Base-by-base conservation (phyloP, 2,113 vertebrate genomes). In the Montifringilla adamsi region DNA sequence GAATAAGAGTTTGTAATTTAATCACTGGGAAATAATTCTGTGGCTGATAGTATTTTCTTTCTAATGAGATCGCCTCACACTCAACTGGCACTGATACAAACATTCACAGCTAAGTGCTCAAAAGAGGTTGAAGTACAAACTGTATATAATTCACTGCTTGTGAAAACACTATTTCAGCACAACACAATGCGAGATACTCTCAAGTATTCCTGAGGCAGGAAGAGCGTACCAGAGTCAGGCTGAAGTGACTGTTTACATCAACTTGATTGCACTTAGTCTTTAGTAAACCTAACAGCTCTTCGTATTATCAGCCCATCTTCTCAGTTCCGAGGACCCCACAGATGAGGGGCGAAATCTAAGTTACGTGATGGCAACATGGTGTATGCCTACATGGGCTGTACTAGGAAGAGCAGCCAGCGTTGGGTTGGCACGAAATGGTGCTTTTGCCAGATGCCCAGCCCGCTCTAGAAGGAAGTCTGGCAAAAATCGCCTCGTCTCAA, bases 41-140 rank as follows among this genome's bases (percentile, higher is more conserved):
- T 92, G 80, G 84, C 96, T 96, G 93, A 88, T 97, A 94, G 96
- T 96, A 96, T 95, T 95, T 95, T 95, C 91, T 97, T 94, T 94
- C 92, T 97, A 98, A 97, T 98, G 97, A 98, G 96, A 97, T 98
- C 97, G 97, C 96, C 97, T 97, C 97, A 85, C 95, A 87, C 87
- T 95, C 86, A 24, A 24, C 95, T 97, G 97, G 97, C 97, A 93
- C 92, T 8, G 92, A 91, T 93, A 97, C 96, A 98, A 96, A 97
- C 95, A 96, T 98, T 97, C 94, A 83, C 82, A 97, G 97, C 92
- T 94, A 96, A 98, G 97, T 97, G 97, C 97, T 97, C 92, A 95
- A 95, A 97, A 97, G 97, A 96, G 97, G 91, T 88, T 96, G 87
- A 91, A 97, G 94, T 95, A 97, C 95, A 97, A 97, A 97, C 93